Conservation (phyloP, 2,797 vertebrate genomes). For the Erpetoichthys calabaricus region DNA sequence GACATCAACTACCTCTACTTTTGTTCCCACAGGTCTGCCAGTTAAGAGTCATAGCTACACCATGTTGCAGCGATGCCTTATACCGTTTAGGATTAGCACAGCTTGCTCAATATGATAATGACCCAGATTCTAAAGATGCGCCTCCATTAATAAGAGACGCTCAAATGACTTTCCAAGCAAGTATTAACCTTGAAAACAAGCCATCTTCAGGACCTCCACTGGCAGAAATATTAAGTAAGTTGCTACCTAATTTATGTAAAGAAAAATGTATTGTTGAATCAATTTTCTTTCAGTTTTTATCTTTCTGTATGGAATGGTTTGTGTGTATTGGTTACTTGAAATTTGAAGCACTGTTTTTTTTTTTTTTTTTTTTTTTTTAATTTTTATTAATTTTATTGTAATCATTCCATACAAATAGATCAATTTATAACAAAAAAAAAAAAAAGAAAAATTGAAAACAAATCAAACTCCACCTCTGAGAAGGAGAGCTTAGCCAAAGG, state of each 20-base stretch:
- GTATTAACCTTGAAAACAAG: constrained; percentile 38
- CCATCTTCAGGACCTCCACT: constrained; percentile 28
- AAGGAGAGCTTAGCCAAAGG: too few species aligned
- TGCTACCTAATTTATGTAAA: background rate
- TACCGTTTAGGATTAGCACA: constrained; percentile 41
- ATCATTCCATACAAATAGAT: too few species aligned
- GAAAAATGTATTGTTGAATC: too few species aligned
- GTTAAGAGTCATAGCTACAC: constrained; percentile 31
- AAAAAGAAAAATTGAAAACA: too few species aligned
- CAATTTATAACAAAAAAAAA: too few species aligned
- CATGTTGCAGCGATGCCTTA: constrained; percentile 30
- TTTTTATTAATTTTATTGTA: too few species aligned
- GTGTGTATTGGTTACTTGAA: too few species aligned
- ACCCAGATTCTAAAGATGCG: constrained; percentile 22
- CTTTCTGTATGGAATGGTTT: too few species aligned
- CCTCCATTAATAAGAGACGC: constrained; percentile 24
- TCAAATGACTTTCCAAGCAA: constrained; percentile 44
- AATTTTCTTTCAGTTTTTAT: too few species aligned
- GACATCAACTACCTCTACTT: background rate
- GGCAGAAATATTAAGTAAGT: constrained; percentile 38
- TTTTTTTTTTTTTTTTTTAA: too few species aligned
- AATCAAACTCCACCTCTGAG: too few species aligned
- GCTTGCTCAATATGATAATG: constrained; percentile 37
- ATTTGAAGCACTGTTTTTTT: too few species aligned
- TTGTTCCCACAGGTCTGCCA: constrained; percentile 32